A percentile compares a stretch with the other conserved stretches of the same genome.
phyloP scores from a whole-genome alignment of 2,113 vertebrate species.

The Heterochromis multidens region DNA sequence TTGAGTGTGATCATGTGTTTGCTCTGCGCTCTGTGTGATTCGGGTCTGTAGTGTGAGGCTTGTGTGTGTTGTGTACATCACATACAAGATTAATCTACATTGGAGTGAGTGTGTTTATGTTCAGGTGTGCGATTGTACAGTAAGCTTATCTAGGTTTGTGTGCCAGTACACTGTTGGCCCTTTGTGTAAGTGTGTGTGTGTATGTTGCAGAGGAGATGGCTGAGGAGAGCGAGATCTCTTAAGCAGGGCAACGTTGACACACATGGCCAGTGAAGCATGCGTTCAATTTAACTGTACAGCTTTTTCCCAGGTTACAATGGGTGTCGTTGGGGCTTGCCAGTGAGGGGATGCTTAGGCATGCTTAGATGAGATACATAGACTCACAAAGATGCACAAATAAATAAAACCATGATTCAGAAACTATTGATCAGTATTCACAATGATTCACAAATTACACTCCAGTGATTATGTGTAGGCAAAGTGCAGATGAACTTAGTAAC shows the following conservation, averaged over 20 bases:
- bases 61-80: neutral
- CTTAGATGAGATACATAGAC: neutral
- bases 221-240: conserved; percentile 41
- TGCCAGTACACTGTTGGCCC: neutral
- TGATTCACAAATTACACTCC: conserved; percentile 17
- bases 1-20: conserved; percentile 1
- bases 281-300: conserved; percentile 66
- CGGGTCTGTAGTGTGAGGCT: neutral
- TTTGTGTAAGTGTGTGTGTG: neutral
- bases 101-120: neutral
- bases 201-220: conserved; percentile 14
- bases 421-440: conserved; percentile 4
- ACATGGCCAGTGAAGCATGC: conserved; percentile 64
- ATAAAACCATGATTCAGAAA: neutral
- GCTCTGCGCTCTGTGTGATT: neutral
- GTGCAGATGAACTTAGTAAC: neutral
- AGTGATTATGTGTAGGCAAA: conserved; percentile 16
- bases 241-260: conserved; percentile 48
- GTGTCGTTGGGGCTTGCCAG: neutral
- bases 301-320: conserved; percentile 42
- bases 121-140: conserved; percentile 14
- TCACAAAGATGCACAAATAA: neutral
- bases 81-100: neutral
- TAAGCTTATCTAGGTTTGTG: conserved; percentile 30
- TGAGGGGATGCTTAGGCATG: neutral